Conservation (phyloP, 2,888 invertebrate species). For the Apodemia mormo region DNA sequence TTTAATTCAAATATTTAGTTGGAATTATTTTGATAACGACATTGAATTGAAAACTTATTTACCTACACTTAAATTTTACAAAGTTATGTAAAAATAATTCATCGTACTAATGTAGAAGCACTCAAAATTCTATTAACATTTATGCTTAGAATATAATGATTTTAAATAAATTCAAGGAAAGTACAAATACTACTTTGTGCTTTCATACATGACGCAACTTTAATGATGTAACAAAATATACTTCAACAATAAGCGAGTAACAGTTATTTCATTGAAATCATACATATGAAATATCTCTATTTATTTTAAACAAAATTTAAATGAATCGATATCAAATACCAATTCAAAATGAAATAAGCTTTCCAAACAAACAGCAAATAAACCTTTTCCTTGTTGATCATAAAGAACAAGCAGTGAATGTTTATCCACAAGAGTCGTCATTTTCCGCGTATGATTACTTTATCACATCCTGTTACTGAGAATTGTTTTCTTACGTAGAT, state of each 20-base stretch:
- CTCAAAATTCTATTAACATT: background rate
- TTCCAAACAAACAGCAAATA: background rate
- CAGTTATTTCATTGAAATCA: background rate
- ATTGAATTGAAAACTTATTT: too few species aligned
- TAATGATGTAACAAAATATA: background rate
- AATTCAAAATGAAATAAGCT: background rate
- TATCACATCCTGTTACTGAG: slow-evolving; percentile 56
- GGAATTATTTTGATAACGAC: too few species aligned
- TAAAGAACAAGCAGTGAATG: slow-evolving; percentile 44
- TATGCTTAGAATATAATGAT: background rate
- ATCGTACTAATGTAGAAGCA: too few species aligned
- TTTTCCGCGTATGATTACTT: slow-evolving; percentile 47
- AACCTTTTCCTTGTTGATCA: slow-evolving; percentile 24
- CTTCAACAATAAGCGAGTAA: background rate
- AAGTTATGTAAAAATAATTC: too few species aligned
- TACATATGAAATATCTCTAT: background rate
- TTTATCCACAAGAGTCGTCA: slow-evolving; percentile 45
- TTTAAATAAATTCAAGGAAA: slow-evolving; percentile 10
- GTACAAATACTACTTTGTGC: too few species aligned
- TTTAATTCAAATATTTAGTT: too few species aligned
- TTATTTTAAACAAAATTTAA: background rate
- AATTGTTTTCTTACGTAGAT: slow-evolving; percentile 42
- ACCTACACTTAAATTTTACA: too few species aligned
- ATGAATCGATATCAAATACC: background rate
- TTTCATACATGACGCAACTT: background rate